These are phyloP conservation scores for rabbit (Oryctolagus cuniculus) DNA, from an alignment of 2,113 vertebrate genomes.

Conservation along the genomic window mOryCun1.1 NC_091436.1:102706001-102706500, in stretches of 20 bases:
- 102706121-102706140: slow-evolving; percentile 25
- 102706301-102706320: neutral
- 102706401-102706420: neutral
- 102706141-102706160: neutral
- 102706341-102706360: neutral
- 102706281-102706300: neutral
- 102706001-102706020: neutral
- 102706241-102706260: neutral
- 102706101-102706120: neutral
- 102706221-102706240: neutral
- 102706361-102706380: neutral
- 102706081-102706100: slow-evolving; percentile 44
- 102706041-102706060: neutral
- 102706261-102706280: neutral
- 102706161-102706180: neutral
- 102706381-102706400: neutral
- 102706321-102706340: neutral
- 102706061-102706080: neutral
- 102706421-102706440: neutral
- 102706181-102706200: neutral
- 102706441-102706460: neutral
- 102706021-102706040: neutral
- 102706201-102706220: neutral
- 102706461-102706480: neutral
- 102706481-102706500: neutral